Evolutionary conservation across 2,888 invertebrate genomes (phyloP).

Genomic region (Biston stratarius): DNA sequence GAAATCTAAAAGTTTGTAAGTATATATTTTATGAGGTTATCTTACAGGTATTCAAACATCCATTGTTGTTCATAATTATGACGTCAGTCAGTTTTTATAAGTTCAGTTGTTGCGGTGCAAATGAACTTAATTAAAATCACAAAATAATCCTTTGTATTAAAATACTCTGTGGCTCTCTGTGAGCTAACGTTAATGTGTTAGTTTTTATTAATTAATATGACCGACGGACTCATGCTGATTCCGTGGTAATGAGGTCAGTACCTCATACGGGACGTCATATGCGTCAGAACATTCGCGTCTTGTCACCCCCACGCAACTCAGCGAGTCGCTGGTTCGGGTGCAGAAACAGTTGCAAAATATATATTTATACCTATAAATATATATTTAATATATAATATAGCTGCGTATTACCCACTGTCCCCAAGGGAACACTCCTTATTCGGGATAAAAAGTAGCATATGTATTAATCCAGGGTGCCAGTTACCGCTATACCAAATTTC

Average conservation of each 20-base stretch:
- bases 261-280: background rate
- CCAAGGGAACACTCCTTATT: too few relatives aligned
- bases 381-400: too few relatives aligned
- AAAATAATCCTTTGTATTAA: background rate
- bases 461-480: too few relatives aligned
- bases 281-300: background rate
- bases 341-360: background rate
- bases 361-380: too few relatives aligned
- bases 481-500: too few relatives aligned
- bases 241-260: background rate
- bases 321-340: background rate
- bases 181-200: too few relatives aligned
- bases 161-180: too few relatives aligned
- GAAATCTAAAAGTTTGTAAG: background rate
- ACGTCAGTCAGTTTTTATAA: background rate
- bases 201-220: too few relatives aligned
- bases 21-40: background rate
- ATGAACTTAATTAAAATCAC: slow-evolving; percentile 4
- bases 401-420: too few relatives aligned
- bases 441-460: too few relatives aligned
- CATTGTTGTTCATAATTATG: background rate
- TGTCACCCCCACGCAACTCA: background rate
- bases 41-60: background rate
- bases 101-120: background rate
- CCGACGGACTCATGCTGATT: too few relatives aligned